A percentile compares a stretch with the other conserved stretches of the same genome.
Conservation (phyloP, 2,888 invertebrate species). For the Melanostoma mellinum region DNA sequence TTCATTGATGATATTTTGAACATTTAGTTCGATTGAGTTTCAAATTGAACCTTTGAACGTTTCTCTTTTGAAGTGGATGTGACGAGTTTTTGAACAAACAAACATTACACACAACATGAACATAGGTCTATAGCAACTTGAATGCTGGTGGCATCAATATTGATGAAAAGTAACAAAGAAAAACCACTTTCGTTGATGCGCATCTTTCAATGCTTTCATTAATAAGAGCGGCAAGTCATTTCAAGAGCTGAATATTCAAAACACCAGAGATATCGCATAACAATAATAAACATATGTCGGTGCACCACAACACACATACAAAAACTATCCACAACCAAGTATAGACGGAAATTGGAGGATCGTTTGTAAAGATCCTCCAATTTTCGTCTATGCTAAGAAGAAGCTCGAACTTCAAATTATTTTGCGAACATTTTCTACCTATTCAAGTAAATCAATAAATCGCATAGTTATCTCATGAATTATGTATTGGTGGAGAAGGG, state of each 20-base stretch:
- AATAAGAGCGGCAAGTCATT: conserved; percentile 43
- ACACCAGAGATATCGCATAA: conserved; percentile 53
- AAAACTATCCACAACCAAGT: too few species aligned
- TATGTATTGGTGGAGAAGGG: too few species aligned
- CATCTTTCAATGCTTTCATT: conserved; percentile 66
- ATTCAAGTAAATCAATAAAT: too few species aligned
- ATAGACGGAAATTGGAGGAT: too few species aligned
- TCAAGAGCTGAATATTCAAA: conserved; percentile 37
- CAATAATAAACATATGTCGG: neutral
- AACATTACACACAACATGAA: conserved; percentile 42
- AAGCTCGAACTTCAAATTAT: too few species aligned
- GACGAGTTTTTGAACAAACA: conserved; percentile 49
- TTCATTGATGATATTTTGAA: conserved; percentile 4
- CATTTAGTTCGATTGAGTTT: too few species aligned
- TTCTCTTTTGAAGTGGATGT: conserved; percentile 16
- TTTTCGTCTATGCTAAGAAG: too few species aligned
- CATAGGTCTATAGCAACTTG: neutral
- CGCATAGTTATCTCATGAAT: too few species aligned
- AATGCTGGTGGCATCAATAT: conserved; percentile 33
- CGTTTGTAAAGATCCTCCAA: too few species aligned
- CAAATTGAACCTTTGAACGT: too few species aligned
- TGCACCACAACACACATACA: too few species aligned
- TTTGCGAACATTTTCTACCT: too few species aligned
- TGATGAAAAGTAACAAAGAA: conserved; percentile 60
- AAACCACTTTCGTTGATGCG: conserved; percentile 32